A percentile compares a stretch with the other conserved stretches of the same genome.
phyloP scores from a whole-genome alignment of 2,113 vertebrate species.

The Pterocles burchelli region DNA sequence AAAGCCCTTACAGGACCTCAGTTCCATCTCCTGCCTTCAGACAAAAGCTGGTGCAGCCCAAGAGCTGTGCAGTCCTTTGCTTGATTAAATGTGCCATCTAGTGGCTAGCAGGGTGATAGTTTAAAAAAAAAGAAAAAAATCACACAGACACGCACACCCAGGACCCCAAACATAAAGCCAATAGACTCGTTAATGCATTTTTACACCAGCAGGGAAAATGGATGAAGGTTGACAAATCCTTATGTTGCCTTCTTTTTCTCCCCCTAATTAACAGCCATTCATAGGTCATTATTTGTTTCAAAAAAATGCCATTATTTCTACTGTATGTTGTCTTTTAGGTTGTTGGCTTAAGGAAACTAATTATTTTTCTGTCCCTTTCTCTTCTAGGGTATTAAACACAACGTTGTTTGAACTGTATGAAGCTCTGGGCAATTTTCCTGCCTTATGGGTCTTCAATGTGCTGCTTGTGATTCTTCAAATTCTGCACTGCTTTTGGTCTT shows the following conservation, averaged over 20 bases:
- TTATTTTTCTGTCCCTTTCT: conserved; percentile 3
- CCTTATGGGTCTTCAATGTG: conserved; percentile 93
- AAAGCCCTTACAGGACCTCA: background rate
- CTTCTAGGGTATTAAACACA: conserved; percentile 91
- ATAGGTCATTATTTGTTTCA: background rate
- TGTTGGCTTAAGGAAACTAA: background rate
- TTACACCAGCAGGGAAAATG: background rate
- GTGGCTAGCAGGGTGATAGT: background rate
- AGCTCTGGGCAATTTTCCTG: conserved; percentile 93
- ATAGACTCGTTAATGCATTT: background rate
- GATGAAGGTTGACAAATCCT: background rate
- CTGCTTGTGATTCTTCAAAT: conserved; percentile 89
- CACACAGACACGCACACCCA: too few relatives aligned
- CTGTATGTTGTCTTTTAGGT: background rate
- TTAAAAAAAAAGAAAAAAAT: background rate
- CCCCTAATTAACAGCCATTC: background rate
- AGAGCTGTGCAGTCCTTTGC: background rate
- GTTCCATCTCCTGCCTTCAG: background rate
- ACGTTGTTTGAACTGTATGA: conserved; percentile 96
- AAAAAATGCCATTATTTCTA: background rate
- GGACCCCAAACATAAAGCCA: background rate
- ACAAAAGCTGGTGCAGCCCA: background rate
- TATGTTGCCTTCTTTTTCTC: background rate
- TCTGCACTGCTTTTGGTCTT: conserved; percentile 94
- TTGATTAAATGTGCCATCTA: conserved; percentile 47